Conservation (phyloP, 2,113 vertebrate species). For the Oryzias javanicus region DNA sequence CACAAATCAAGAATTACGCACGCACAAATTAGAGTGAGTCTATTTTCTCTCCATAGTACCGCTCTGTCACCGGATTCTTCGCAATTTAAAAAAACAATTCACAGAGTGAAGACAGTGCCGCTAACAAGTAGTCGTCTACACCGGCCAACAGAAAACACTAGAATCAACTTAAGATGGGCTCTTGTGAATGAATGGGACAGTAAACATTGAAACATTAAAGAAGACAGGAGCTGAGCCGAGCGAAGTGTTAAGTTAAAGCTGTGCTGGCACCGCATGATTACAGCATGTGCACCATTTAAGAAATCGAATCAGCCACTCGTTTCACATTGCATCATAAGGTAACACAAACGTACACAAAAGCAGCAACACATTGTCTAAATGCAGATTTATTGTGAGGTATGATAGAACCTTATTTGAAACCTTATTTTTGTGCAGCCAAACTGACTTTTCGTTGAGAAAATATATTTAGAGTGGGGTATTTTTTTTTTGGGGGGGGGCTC, state of each 20-base stretch:
- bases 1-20: too few species aligned
- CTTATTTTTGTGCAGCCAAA: constrained; percentile 35
- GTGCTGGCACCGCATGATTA: constrained; percentile 35
- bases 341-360: constrained; percentile 64
- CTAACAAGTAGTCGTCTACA: too few species aligned
- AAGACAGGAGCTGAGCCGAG: constrained; percentile 49
- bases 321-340: constrained; percentile 58
- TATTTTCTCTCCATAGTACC: too few species aligned
- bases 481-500: constrained; percentile 2
- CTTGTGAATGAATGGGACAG: constrained; percentile 55
- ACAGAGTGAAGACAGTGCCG: constrained; percentile 44
- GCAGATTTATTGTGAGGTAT: constrained; percentile 71
- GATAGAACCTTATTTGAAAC: constrained; percentile 27
- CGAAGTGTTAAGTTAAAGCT: constrained; percentile 49
- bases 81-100: constrained; percentile 45
- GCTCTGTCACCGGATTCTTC: constrained; percentile 32
- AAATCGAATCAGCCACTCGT: constrained; percentile 39
- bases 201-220: constrained; percentile 62
- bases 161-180: constrained; percentile 57
- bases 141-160: not conserved
- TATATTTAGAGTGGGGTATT: constrained; percentile 31
- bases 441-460: constrained; percentile 25
- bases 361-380: constrained; percentile 67
- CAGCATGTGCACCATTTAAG: constrained; percentile 53
- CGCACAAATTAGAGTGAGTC: too few species aligned